These are phyloP conservation scores for Cyphomyrus discorhynchus DNA, from an alignment of 2,113 vertebrate genomes.

Conservation along the genomic window DNA sequence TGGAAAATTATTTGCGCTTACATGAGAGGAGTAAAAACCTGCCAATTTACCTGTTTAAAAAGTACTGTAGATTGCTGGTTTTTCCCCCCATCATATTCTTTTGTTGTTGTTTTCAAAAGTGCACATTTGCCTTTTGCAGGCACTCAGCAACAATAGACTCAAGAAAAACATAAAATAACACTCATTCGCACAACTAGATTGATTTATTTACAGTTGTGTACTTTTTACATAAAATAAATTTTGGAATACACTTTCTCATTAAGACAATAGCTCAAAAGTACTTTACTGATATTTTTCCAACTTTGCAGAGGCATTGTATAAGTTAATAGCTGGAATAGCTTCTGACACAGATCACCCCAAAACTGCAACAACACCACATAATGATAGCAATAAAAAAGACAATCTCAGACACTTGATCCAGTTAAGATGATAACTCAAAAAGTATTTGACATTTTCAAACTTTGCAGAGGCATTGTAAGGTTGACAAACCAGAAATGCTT, in stretches of 20 bases:
- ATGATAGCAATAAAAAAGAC: too few relatives aligned
- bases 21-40: constrained; percentile 36
- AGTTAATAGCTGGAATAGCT: not conserved
- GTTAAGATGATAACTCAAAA: too few relatives aligned
- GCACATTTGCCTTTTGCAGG: not conserved
- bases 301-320: not conserved
- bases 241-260: not conserved
- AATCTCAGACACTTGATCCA: too few relatives aligned
- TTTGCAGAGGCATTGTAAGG: too few relatives aligned
- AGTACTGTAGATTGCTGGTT: not conserved
- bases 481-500: too few relatives aligned
- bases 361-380: not conserved
- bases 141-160: not conserved
- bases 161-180: not conserved
- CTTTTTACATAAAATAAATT: not conserved
- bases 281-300: not conserved
- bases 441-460: too few relatives aligned
- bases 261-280: not conserved
- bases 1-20: constrained; percentile 16
- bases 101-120: not conserved
- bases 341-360: not conserved
- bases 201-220: not conserved
- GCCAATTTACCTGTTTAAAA: constrained; percentile 30
- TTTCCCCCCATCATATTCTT: constrained; percentile 15
- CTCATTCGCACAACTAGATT: not conserved